Evolutionary conservation across 2,113 vertebrate species (phyloP), one percentile per base, ranked within the genome.

Genomic region (Hipposideros armiger): DNA sequence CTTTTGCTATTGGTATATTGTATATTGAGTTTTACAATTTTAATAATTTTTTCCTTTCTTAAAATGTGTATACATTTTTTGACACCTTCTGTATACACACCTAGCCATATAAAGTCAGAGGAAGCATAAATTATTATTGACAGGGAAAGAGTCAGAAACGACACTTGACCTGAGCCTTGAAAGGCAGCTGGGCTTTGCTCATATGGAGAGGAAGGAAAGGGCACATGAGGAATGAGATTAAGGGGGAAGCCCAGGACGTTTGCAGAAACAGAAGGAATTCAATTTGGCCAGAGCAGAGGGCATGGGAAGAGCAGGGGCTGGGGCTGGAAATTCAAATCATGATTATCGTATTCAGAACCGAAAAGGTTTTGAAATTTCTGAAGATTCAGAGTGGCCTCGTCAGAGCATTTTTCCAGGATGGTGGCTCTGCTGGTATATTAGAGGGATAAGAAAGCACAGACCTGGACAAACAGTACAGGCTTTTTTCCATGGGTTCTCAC

Each of bases 221-320:
- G 30, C 4, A 40, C 0, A 3, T 11, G 5, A 9, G 16, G 50
- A 28, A 26, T 45, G 7, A 69, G 20, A 0, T 0, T 6, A 42
- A 45, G 26, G 3, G n/a, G 20, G n/a, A 74, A 14, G 10, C 15
- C 32, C 26, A 62, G 42, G n/a, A 56, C 30, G 7, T 32, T 69
- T 8, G 30, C 11, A 32, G 16, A 74, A 95, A 45, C 10, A n/a
- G 58, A 86, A 80, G 42, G 52, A 67, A 36, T 70, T 69, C 42
- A 50, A 28, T 74, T n/a, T 87, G 45, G 30, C 56, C 78, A 24
- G 28, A 64, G 30, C 62, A 54, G 5, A 45, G 15, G 30, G 17
- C 32, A 8, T 32, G 28, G 50, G 30, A 77, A 7, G 36, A 19
- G n/a, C 58, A 40, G 69, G 16, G 15, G 3, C 14, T 17, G 22